These are phyloP conservation scores for Ginglymostoma cirratum DNA, from an alignment of 2,113 vertebrate genomes.

Conservation along the genomic window DNA sequence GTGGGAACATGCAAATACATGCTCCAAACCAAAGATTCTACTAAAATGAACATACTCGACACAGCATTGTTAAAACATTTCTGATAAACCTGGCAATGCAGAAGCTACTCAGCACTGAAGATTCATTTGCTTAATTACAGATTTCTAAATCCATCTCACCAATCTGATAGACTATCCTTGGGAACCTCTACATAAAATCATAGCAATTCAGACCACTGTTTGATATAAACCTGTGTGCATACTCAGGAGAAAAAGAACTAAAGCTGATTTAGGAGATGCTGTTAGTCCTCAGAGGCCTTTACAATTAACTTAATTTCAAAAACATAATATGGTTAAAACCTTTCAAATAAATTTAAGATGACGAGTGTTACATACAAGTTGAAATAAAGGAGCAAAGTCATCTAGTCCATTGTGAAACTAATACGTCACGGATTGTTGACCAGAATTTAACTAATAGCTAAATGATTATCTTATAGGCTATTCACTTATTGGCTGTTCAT, in stretches of 20 bases:
- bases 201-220: background rate
- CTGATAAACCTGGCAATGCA: background rate
- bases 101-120: background rate
- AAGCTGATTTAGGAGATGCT: background rate
- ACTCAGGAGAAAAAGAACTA: no score
- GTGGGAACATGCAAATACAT: background rate
- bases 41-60: background rate
- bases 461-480: background rate
- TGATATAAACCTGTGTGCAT: background rate
- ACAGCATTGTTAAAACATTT: background rate
- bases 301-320: background rate
- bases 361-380: background rate
- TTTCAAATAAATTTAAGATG: background rate
- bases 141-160: background rate
- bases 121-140: background rate
- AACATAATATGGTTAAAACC: background rate
- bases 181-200: background rate
- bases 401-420: background rate
- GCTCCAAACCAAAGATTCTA: background rate
- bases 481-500: background rate
- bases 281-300: background rate
- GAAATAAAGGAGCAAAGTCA: background rate
- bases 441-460: background rate
- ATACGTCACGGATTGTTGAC: background rate
- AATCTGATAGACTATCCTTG: background rate